Conservation (phyloP, 2,797 vertebrate genomes). For the Cossypha niveicapilla region DNA sequence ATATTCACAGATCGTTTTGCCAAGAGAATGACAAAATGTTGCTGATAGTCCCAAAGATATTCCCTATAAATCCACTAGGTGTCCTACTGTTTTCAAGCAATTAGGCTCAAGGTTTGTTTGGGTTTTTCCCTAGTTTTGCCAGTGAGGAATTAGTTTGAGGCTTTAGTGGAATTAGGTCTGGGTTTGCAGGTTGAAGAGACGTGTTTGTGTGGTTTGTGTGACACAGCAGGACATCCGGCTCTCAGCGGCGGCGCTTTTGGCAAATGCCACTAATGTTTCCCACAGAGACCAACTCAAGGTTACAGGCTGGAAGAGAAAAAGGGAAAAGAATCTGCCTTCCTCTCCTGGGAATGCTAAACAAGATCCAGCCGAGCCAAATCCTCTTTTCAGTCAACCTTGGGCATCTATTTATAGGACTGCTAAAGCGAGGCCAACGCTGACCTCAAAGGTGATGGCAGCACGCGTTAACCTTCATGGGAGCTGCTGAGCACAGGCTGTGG, state of each 20-base stretch:
- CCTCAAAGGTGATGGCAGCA: slow-evolving; percentile 18
- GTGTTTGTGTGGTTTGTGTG: not conserved
- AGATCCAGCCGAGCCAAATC: slow-evolving; percentile 21
- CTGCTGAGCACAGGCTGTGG: not conserved
- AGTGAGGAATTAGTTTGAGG: not conserved
- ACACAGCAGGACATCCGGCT: not conserved
- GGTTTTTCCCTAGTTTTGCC: not conserved
- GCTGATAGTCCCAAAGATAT: not conserved
- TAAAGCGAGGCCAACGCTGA: not conserved
- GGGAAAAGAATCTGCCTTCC: slow-evolving; percentile 11
- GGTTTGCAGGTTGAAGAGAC: not conserved
- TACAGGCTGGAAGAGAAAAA: slow-evolving; percentile 17
- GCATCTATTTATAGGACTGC: slow-evolving; percentile 47
- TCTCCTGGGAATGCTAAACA: not conserved
- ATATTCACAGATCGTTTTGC: not conserved
- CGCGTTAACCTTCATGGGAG: not conserved
- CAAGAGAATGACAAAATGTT: slow-evolving; percentile 29
- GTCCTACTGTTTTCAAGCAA: slow-evolving; percentile 67
- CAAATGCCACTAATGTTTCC: not conserved
- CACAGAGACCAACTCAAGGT: slow-evolving; percentile 1
- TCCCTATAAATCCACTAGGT: slow-evolving; percentile 62
- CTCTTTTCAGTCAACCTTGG: slow-evolving; percentile 5
- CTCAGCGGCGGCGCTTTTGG: not conserved
- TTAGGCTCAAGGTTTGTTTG: not conserved
- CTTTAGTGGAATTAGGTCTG: not conserved